Evolutionary conservation across 2,113 vertebrate species (phyloP), one percentile per base, ranked within the genome.

Genomic region (Siniperca chuatsi): DNA sequence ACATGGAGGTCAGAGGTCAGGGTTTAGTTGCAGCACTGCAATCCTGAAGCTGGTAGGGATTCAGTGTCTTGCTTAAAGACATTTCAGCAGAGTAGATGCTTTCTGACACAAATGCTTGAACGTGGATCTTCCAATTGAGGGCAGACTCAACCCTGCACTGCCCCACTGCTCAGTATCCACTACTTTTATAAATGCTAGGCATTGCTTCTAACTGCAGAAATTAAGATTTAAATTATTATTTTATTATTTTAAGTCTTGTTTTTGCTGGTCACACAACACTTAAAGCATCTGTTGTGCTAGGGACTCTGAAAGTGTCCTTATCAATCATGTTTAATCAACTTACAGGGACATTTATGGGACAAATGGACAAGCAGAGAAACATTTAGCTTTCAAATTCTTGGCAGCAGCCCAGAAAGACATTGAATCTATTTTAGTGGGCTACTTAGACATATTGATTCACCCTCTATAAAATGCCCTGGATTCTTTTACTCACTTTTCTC

Each of bases 271-370:
- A 29, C 48, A 83, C 44, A 85, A 83, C 85, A 61, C 84, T 89
- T 81, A 87, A 86, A 80, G 82, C 85, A 82, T 88, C n/a, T 69
- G 20, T 64, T 80, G 65, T 84, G 58, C 37, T 70, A 57, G 44
- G 65, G 78, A 81, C 88, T 88, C 44, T 68, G 57, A 79, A 67
- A 87, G 81, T 75, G 86, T 87, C 85, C 84, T 88, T 73, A 90
- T 95, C 92, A 79, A 85, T 95, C 92, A 92, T 78, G 72, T 60
- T 83, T 92, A 94, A 96, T 94, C 85, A 93, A 94, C 89, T 95
- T 93, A 92, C 74, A 46, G 61, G 81, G 93, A 92, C 89, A 90
- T 93, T 90, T 89, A 89, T 76, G 71, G 90, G 86, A 90, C 90
- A 92, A 93, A 92, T 84, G 83, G 73, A 90, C 86, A 61, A 70